Percentiles rank a stretch among this genome's conserved stretches.
phyloP scores from a whole-genome alignment of 2,888 invertebrate genomes.

The Myopa tessellatipennis region DNA sequence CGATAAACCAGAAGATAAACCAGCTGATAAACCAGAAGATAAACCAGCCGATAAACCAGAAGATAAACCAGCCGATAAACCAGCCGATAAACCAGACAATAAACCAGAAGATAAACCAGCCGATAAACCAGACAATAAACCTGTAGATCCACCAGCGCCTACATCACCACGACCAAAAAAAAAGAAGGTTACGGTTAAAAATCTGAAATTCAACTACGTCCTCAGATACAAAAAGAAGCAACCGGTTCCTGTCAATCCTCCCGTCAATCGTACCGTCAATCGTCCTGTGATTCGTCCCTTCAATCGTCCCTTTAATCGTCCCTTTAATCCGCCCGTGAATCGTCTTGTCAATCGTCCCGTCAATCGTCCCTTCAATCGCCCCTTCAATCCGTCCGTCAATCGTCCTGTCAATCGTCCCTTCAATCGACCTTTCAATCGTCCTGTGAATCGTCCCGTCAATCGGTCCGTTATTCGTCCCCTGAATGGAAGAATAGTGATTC shows the following conservation, averaged over 20 bases:
- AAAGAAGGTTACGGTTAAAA: slow-evolving; percentile 14
- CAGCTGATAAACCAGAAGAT: background rate
- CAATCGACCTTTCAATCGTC: background rate
- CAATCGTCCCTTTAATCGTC: background rate
- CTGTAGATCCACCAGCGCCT: background rate
- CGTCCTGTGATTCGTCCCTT: background rate
- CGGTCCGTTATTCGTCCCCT: background rate
- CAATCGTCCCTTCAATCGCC: background rate
- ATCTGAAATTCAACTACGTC: background rate
- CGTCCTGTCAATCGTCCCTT: background rate
- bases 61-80: too few relatives aligned
- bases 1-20: background rate
- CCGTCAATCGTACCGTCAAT: background rate
- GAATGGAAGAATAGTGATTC: background rate
- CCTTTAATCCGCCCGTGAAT: background rate
- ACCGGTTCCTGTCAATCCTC: background rate
- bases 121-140: background rate
- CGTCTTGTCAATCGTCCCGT: background rate
- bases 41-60: too few relatives aligned
- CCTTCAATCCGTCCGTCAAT: background rate
- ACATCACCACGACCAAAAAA: background rate
- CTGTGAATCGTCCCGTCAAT: background rate
- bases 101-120: background rate
- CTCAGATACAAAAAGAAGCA: background rate
- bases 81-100: too few relatives aligned